Base-by-base conservation (phyloP, 2,797 vertebrate genomes). In the Chelonia mydas region DNA sequence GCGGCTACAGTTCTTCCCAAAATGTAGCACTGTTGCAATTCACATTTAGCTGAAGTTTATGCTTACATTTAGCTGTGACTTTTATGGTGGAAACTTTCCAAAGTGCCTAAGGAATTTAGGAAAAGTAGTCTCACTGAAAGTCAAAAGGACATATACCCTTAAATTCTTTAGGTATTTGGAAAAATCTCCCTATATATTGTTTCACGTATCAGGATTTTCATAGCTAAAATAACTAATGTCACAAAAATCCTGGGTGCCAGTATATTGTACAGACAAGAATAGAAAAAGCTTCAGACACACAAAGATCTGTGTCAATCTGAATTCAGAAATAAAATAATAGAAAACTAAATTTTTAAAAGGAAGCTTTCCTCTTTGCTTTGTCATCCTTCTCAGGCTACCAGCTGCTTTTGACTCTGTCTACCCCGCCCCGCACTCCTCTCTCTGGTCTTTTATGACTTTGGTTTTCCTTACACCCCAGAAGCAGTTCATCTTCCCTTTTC, bases 91-190 rank as follows among this genome's bases (percentile, higher is more conserved):
- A 27, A 45, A n/a, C 76, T 82, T 53, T 61, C 86, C 37, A 1
- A 84, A 33, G 92, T 83, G 86, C 93, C 49, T 92, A 82, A 83
- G 41, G 57, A 87, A 92, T 84, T 86, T n/a, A 65, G 33, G 61
- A 65, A 7, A 65, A n/a, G 59, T 8, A 17, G 33, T 65, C 33
- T 33, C 61, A 65, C 33, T 65, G 16, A 65, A 65, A 65, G 16
- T 61, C 0, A 17, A 77, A 50, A 85, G 72, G 13, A 90, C 53
- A 61, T 87, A 45, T 86, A 37, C 23, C 50, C 84, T 57, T 83
- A 7, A 27, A 88, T 61, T 57, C 47, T 88, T 87, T 15, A n/a
- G 47, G 53, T 28, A 61, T 2, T 45, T 51, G 50, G 50, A 13
- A 95, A 25, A 82, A 93, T 85, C 87, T 92, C 90, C 72, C 61